Base-by-base conservation (phyloP, 2,888 invertebrate species). In the Lapara coniferarum region DNA sequence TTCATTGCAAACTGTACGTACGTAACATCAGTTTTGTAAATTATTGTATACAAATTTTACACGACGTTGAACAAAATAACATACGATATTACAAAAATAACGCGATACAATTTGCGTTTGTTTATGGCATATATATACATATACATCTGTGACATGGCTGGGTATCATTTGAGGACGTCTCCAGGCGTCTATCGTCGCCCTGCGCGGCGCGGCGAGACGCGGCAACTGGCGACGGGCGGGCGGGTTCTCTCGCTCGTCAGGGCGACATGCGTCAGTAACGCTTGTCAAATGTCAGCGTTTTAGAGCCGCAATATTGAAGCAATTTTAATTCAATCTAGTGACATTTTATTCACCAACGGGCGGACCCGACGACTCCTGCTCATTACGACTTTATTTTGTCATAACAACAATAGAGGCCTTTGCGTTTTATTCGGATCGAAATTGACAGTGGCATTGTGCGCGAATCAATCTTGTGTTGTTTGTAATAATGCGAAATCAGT, bases 341-440 rank as follows among this genome's bases (percentile, higher is more conserved):
- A 88, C 89, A 87, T 89, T 90, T 82, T 80, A 81, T 81, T 83
- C 81, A 81, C 84, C 84, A 83, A 78, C 81, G 81, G 77, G 79
- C 76, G 76, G 72, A 73, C 78, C 71, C 74, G 75, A 75, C 78
- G 79, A 81, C 85, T 84, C 83, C 87, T 82, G 86, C 92, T 92
- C 91, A 93, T 92, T 93, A 92, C 84, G 88, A 84, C 92, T 93
- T 92, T 89, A 92, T 92, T 92, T 92, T 91, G 87, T 89, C 90
- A 84, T 89, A 88, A 90, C 90, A 91, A 93, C 91, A 92, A 93
- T 90, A 82, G 82, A 81, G 73, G 81, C 77, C 77, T 81, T 82
- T 75, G 82, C 83, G 80, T 82, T 89, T 88, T 86, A 89, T 89
- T 89, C 89, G 83, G 82, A 82, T 81, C 75, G 82, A 83, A 80